A percentile compares a stretch with the other conserved stretches of the same genome.
Evolutionary conservation across 2,113 vertebrate genomes (phyloP).

Genomic region (Meleagris gallopavo): DNA sequence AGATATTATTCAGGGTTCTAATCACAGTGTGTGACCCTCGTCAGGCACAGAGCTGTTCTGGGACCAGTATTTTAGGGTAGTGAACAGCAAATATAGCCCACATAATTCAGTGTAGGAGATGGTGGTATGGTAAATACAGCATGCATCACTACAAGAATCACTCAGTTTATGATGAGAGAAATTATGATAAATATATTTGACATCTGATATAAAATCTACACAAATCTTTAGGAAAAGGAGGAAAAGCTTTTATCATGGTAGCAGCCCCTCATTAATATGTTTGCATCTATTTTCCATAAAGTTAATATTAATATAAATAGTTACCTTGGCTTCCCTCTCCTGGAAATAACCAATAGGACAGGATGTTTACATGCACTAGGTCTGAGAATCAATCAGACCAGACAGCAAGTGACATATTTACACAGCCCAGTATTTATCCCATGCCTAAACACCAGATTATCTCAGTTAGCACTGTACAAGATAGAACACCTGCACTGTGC

Average conservation of each 20-base stretch:
- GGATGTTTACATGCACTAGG: background rate
- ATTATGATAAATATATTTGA: background rate
- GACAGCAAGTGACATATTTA: background rate
- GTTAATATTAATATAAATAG: background rate
- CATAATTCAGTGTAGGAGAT: background rate
- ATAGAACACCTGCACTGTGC: background rate
- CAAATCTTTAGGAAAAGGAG: background rate
- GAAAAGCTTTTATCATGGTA: background rate
- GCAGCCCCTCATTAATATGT: background rate
- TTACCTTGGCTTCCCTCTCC: slow-evolving; percentile 25
- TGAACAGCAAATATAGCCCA: background rate
- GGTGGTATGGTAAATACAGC: background rate
- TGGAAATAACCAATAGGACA: background rate
- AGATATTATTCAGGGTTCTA: background rate
- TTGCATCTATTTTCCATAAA: slow-evolving; percentile 26
- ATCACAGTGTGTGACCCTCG: background rate
- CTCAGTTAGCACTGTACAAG: background rate
- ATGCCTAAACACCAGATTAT: background rate
- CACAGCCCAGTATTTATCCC: background rate
- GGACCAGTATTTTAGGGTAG: background rate
- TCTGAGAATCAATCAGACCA: slow-evolving; percentile 11
- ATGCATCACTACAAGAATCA: background rate
- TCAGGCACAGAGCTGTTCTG: background rate
- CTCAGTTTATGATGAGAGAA: background rate
- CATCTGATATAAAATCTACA: background rate